Evolutionary conservation across 2,888 invertebrate species (phyloP).

Genomic region (Megastigmus dorsalis): DNA sequence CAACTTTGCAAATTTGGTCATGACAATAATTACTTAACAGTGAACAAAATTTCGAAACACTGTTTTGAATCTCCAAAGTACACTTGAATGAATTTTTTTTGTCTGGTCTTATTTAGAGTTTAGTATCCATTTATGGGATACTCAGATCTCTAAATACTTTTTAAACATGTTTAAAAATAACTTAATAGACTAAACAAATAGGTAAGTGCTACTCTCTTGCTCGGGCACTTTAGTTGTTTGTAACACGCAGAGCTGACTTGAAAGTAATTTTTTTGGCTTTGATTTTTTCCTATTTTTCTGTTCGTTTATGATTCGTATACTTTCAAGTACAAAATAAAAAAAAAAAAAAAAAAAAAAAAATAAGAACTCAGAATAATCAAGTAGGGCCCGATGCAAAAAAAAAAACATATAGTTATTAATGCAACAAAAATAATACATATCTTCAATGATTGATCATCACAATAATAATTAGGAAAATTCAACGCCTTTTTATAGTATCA

Average conservation of each 20-base stretch:
- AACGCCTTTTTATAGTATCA: constrained; percentile 29
- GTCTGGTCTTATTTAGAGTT: constrained; percentile 32
- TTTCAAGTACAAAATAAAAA: constrained; percentile 34
- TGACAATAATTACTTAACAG: constrained; percentile 11
- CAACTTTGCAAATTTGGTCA: constrained; percentile 23
- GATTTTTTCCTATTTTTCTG: constrained; percentile 15
- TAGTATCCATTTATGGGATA: constrained; percentile 32
- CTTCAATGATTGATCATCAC: constrained; percentile 55
- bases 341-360: constrained; percentile 21
- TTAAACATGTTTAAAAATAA: constrained; percentile 50
- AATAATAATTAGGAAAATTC: constrained; percentile 50
- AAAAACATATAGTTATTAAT: constrained; percentile 48
- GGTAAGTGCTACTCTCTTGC: constrained; percentile 36
- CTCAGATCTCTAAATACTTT: constrained; percentile 42
- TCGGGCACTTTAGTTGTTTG: constrained; percentile 22
- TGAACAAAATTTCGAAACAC: constrained; percentile 14
- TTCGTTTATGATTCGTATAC: constrained; percentile 41
- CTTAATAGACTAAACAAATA: constrained; percentile 52
- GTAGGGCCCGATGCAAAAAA: constrained; percentile 44
- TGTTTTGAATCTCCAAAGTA: constrained; percentile 47
- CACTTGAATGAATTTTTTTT: constrained; percentile 31
- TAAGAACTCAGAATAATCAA: constrained; percentile 33
- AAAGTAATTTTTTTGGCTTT: constrained; percentile 47
- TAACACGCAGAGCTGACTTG: constrained; percentile 37
- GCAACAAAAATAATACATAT: constrained; percentile 55